Evolutionary conservation across 2,888 invertebrate genomes (phyloP).

Genomic region (Brachylomia viminalis): DNA sequence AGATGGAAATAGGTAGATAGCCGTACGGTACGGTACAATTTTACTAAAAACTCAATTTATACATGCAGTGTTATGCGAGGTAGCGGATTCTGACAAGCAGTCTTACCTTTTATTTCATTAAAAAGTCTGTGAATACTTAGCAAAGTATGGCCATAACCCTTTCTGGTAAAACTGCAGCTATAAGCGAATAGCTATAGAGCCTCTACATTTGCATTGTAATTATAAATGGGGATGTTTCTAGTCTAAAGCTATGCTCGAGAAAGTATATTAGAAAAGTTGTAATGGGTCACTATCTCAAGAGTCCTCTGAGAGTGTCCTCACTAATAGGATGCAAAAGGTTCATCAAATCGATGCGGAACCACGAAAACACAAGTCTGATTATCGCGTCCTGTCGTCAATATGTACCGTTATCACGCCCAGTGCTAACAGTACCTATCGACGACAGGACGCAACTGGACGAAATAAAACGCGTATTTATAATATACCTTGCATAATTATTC

Average conservation of each 20-base stretch:
- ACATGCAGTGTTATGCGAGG: background rate
- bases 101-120: no score
- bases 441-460: no score
- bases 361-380: background rate
- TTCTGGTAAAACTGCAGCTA: no score
- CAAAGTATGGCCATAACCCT: no score
- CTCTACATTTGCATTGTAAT: slow-evolving; percentile 38
- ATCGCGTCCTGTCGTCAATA: background rate
- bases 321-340: slow-evolving; percentile 4
- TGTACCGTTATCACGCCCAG: no score
- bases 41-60: slow-evolving; percentile 5
- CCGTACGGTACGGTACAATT: background rate
- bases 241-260: slow-evolving; percentile 5
- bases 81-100: no score
- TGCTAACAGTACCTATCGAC: no score
- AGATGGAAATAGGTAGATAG: background rate
- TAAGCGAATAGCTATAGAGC: background rate
- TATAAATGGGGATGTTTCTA: slow-evolving; percentile 6
- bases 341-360: background rate
- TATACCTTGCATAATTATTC: no score
- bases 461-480: no score
- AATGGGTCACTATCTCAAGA: background rate
- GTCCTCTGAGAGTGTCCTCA: no score
- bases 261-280: slow-evolving; percentile 16
- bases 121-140: no score